Evolutionary conservation across 2,113 vertebrate species (phyloP), one percentile per base, ranked within the genome.

Genomic region (Oryzias melastigma): DNA sequence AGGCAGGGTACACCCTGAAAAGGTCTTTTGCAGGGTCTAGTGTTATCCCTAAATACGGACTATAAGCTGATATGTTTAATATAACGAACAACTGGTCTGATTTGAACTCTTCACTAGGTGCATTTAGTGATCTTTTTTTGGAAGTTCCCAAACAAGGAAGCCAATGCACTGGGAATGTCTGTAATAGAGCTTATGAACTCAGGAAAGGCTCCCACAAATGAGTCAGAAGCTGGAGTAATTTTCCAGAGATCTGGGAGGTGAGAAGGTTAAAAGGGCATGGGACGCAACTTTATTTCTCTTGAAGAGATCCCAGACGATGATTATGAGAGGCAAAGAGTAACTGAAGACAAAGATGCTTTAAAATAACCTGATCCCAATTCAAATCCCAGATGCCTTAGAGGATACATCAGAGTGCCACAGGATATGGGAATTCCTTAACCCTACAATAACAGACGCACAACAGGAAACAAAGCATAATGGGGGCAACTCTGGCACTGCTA

Each of bases 391-490:
- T 86, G 73, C 71, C 71, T 76, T 41, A 42, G 14, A 46, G 48
- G 24, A 18, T 45, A 55, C n/a, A 53, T 43, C 52, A 7, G 57
- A 71, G 62, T 82, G 68, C 64, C 46, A 60, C 50, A 25, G 73
- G 74, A 84, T 73, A 73, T 53, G 52, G 63, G 56, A 78, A 86
- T 77, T 78, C 65, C 65, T 71, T 51, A 29, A 69, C 62, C 44
- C 15, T 41, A 27, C 10, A 65, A 52, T 68, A 73, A 73, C 12
- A 27, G 29, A 50, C 50, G 20, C 78, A 86, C 60, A 87, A 89
- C 90, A 92, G 90, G 90, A 90, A 81, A 71, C 45, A 16, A 43
- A 46, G 40, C 19, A 46, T 70, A 78, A 84, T 80, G 49, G 46
- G 27, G 56, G 73, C 58, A 62, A 62, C 53, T 24, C 50, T 68